Conservation (phyloP, 2,797 vertebrate genomes). For the Urocyon cinereoargenteus region DNA sequence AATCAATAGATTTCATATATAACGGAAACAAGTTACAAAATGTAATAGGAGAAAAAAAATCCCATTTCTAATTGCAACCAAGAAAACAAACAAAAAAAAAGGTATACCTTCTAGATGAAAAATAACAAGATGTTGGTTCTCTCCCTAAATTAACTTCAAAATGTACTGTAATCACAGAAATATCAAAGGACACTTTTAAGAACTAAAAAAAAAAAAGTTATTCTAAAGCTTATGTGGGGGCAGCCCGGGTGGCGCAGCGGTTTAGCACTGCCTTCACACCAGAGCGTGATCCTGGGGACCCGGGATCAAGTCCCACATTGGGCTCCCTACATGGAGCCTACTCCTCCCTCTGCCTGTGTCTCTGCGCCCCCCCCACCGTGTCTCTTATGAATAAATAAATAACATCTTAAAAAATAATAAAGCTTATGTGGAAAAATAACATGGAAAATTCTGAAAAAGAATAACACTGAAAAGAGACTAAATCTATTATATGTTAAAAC, state of each 20-base stretch:
- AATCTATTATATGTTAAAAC: background rate
- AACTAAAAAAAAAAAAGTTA: background rate
- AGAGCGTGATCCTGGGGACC: too few species aligned
- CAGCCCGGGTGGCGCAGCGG: too few species aligned
- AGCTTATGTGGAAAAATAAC: background rate
- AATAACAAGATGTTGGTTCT: background rate
- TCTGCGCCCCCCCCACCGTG: too few species aligned
- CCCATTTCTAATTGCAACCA: constrained; percentile 2
- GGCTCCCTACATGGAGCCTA: too few species aligned
- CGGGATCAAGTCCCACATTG: too few species aligned
- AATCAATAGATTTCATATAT: constrained; percentile 67
- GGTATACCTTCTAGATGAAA: background rate
- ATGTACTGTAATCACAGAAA: background rate
- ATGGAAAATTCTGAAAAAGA: background rate
- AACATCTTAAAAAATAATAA: background rate
- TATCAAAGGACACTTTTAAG: background rate
- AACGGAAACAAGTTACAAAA: constrained; percentile 51
- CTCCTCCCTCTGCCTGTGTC: too few species aligned
- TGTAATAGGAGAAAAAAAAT: background rate
- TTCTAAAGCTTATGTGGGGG: background rate
- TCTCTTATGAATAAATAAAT: too few species aligned
- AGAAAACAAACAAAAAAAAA: background rate
- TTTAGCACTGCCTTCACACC: too few species aligned
- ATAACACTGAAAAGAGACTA: background rate
- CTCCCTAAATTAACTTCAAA: constrained; percentile 30